These are phyloP conservation scores for Xestia sexstrigata DNA, from an alignment of 2,888 invertebrate genomes.

Conservation along the genomic window DNA sequence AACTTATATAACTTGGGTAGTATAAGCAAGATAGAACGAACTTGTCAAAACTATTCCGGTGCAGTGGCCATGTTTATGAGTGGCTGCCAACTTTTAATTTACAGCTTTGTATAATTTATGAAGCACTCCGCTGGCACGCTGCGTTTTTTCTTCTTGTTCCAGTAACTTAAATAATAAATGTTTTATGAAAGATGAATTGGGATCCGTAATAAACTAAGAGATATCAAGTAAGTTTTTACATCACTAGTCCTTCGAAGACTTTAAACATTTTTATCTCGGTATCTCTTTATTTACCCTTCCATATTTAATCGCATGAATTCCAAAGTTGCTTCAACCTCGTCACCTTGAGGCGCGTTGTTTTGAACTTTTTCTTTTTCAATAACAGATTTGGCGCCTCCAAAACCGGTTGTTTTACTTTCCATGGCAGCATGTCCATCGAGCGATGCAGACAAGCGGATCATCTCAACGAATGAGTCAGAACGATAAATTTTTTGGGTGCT, in stretches of 20 bases:
- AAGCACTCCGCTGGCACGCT: slow-evolving; percentile 51
- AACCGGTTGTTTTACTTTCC: slow-evolving; percentile 88
- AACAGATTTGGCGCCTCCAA: slow-evolving; percentile 77
- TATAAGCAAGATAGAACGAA: slow-evolving; percentile 45
- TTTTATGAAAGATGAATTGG: slow-evolving; percentile 41
- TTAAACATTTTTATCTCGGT: not conserved
- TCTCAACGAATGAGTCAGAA: slow-evolving; percentile 85
- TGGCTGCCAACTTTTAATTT: slow-evolving; percentile 69
- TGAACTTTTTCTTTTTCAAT: slow-evolving; percentile 77
- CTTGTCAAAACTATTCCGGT: slow-evolving; percentile 57
- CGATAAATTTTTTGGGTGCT: slow-evolving; percentile 87
- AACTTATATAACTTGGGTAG: slow-evolving; percentile 44
- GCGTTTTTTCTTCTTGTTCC: slow-evolving; percentile 47
- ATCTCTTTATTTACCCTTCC: slow-evolving; percentile 20
- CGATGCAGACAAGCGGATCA: slow-evolving; percentile 78
- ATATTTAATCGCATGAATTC: slow-evolving; percentile 27
- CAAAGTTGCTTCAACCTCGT: slow-evolving; percentile 30
- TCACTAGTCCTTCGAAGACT: slow-evolving; percentile 29
- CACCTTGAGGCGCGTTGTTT: slow-evolving; percentile 46
- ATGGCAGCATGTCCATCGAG: slow-evolving; percentile 69
- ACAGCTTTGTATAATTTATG: slow-evolving; percentile 67
- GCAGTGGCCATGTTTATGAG: slow-evolving; percentile 57
- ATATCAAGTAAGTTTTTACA: slow-evolving; percentile 20
- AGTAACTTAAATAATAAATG: slow-evolving; percentile 56
- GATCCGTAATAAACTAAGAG: slow-evolving; percentile 29